phyloP scores from a whole-genome alignment of 2,797 vertebrate species.

The Leucoraja ocellata region DNA sequence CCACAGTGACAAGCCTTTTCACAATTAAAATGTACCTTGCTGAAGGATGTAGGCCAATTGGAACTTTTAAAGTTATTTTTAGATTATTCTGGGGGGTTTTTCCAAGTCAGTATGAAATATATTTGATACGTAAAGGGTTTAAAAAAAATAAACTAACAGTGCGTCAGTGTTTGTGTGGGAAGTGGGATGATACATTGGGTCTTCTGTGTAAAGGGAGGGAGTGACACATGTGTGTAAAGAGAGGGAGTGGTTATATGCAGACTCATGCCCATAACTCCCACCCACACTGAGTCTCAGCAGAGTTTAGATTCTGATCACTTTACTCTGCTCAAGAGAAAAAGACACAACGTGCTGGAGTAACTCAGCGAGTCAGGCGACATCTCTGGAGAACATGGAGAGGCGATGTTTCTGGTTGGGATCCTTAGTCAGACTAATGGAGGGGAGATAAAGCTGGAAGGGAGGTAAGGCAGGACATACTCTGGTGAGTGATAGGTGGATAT shows the following conservation, averaged over 20 bases:
- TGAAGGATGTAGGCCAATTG: too few species aligned
- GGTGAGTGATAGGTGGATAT: too few species aligned
- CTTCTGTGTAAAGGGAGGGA: too few species aligned
- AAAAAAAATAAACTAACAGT: not conserved
- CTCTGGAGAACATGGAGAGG: too few species aligned
- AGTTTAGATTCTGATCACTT: not conserved
- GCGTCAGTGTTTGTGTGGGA: not conserved
- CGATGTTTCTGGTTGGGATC: too few species aligned
- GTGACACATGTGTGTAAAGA: not conserved
- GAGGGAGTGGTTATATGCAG: not conserved
- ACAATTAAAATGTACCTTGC: too few species aligned
- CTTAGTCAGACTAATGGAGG: too few species aligned
- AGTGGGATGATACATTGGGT: not conserved
- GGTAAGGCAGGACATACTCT: too few species aligned
- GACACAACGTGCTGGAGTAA: too few species aligned
- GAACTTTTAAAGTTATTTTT: not conserved
- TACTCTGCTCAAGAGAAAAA: too few species aligned
- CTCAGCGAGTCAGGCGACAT: too few species aligned
- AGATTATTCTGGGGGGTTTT: not conserved
- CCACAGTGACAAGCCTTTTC: not conserved
- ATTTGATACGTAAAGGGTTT: not conserved
- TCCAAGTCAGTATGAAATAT: not conserved
- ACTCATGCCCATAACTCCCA: not conserved
- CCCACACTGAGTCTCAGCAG: not conserved
- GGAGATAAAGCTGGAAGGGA: too few species aligned